Base-by-base conservation (phyloP, 2,888 invertebrate species). In the Drosophila aldrichi region DNA sequence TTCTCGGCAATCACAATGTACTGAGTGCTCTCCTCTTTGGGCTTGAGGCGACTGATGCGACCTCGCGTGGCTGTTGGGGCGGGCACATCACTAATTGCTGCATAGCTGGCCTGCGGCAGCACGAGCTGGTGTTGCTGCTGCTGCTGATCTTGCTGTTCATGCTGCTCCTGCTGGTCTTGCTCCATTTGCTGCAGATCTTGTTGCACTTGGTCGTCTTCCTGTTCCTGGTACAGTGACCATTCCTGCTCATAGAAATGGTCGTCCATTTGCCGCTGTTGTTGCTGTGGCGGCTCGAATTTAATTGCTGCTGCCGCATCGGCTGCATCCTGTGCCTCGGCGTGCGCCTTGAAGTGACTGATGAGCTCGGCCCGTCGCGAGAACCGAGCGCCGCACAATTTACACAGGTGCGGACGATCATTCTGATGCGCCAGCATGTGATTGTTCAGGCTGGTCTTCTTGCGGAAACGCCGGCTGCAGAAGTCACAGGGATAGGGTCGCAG, bases 391-490 rank as follows among this genome's bases (percentile, higher is more conserved):
- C 97, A 97, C 61, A 97, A 93, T 91, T 97, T 97, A 91, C 97
- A 97, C 16, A 96, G 95, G 91, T 96, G 96, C 3, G 97, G 96
- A 10, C 96, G 94, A 92, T 97, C 97, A 54, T 96, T 96, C 92
- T 97, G 97, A 93, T 97, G 97, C 0, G 96, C 96, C 8, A 97
- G 95, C 96, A 97, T 97, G 91, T 97, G 97, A 92, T 96, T 96
- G 95, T 96, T 96, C 1, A 97, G 94, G 72, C 96, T 96, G 6
- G 96, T 96, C 90, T 97, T 97, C 90, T 97, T 97, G 46, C 96
- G 95, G 92, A 97, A 97, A 71, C 97, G 94, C 0, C 97, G 94
- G 72, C 96, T 96, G 91, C 97, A 97, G 91, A 97, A 97, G 91
- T 97, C 97, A 91, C 97, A 97, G 0, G 97, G 97, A 94, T 96